phyloP scores from a whole-genome alignment of 1,140 invertebrate genomes.

The Sycophila sp. region DNA sequence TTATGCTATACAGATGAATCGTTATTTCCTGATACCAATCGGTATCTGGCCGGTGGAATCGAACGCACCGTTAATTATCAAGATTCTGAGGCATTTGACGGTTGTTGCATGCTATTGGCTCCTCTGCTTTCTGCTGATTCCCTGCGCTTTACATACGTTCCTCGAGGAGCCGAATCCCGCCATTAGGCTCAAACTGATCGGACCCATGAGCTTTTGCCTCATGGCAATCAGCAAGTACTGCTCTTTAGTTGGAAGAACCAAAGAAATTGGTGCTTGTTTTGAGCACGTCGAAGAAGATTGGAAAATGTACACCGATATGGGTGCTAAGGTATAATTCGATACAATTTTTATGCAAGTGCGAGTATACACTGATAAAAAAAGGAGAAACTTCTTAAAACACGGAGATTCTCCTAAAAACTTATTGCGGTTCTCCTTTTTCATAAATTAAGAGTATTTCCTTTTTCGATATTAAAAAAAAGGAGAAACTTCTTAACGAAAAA shows the following conservation, averaged over 20 bases:
- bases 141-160: slow-evolving; percentile 43
- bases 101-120: slow-evolving; percentile 39
- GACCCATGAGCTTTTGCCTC: slow-evolving; percentile 51
- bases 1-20: slow-evolving; percentile 11
- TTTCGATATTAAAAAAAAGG: no score
- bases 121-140: slow-evolving; percentile 42
- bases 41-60: slow-evolving; percentile 44
- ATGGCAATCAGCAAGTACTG: slow-evolving; percentile 53
- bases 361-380: no score
- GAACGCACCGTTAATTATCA: slow-evolving; percentile 7
- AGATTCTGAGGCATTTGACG: slow-evolving; percentile 4
- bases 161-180: slow-evolving; percentile 45
- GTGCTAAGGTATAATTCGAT: neutral
- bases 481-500: no score
- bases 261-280: slow-evolving; percentile 46
- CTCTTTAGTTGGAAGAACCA: slow-evolving; percentile 39
- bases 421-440: no score
- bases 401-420: no score
- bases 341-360: no score
- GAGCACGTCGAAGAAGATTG: slow-evolving; percentile 50
- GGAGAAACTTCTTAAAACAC: no score
- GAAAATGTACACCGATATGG: slow-evolving; percentile 28
- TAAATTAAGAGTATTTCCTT: no score
- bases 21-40: slow-evolving; percentile 43
- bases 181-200: slow-evolving; percentile 47